phyloP scores from a whole-genome alignment of 1,140 invertebrate genomes.

The Neodiprion virginianus region DNA sequence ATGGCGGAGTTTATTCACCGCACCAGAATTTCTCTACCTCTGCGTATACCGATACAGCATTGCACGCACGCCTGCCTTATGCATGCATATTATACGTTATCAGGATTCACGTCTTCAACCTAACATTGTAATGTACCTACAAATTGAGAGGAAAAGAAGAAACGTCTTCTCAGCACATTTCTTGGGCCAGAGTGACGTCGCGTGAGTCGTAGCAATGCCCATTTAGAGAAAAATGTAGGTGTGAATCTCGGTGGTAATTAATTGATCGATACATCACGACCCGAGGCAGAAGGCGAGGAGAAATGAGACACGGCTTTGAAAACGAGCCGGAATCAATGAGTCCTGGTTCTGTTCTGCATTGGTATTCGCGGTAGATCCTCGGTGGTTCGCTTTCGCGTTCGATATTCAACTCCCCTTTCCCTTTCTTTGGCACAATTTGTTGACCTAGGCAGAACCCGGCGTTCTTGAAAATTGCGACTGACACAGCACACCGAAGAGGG shows the following conservation, averaged over 20 bases:
- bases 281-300: not conserved
- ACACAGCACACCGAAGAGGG: not conserved
- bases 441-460: not conserved
- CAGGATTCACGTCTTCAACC: too few relatives aligned
- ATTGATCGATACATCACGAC: not conserved
- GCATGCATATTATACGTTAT: too few relatives aligned
- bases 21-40: not conserved
- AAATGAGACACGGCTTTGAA: not conserved
- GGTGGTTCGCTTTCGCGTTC: too few relatives aligned
- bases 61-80: not conserved
- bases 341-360: not conserved
- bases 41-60: not conserved
- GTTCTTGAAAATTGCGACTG: not conserved
- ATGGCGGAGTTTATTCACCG: constrained; percentile 5
- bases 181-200: not conserved
- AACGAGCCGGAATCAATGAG: not conserved
- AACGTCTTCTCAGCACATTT: not conserved
- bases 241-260: not conserved
- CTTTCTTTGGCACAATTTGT: too few relatives aligned
- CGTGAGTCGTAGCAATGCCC: not conserved
- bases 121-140: not conserved
- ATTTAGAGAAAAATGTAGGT: not conserved
- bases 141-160: not conserved
- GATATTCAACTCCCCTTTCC: too few relatives aligned
- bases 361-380: too few relatives aligned